Percentiles rank a stretch among this genome's conserved stretches.
Evolutionary conservation across 2,888 invertebrate species (phyloP).

Genomic region (Caenorhabditis zanzibari): DNA sequence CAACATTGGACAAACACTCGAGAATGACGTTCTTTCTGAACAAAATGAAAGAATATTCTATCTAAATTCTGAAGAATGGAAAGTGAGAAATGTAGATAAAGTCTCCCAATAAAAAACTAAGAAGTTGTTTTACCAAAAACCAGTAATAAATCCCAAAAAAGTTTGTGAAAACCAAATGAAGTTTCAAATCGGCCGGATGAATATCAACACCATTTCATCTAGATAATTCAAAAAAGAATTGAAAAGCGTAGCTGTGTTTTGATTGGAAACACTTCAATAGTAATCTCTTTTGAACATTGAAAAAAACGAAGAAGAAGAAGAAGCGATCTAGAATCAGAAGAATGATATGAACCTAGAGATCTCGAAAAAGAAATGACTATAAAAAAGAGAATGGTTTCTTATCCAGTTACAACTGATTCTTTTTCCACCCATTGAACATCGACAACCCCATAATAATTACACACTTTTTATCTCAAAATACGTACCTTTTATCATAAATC

Average conservation of each 20-base stretch:
- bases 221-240: neutral
- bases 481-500: slow-evolving; percentile 36
- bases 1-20: too few relatives aligned
- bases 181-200: neutral
- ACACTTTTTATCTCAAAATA: slow-evolving; percentile 41
- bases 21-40: too few relatives aligned
- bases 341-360: slow-evolving; percentile 7
- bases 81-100: neutral
- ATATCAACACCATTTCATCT: slow-evolving; percentile 2
- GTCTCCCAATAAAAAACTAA: neutral
- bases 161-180: neutral
- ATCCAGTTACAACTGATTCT: slow-evolving; percentile 37
- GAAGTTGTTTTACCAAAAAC: neutral
- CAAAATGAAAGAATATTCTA: too few relatives aligned
- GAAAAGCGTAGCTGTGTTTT: slow-evolving; percentile 4
- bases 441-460: slow-evolving; percentile 25
- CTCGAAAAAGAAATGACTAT: slow-evolving; percentile 8
- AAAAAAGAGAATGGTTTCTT: slow-evolving; percentile 15
- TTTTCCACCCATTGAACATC: slow-evolving; percentile 18
- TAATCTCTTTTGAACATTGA: neutral
- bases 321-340: neutral
- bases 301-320: neutral
- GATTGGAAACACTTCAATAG: slow-evolving; percentile 6
- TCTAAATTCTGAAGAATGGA: neutral
- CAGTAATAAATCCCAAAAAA: neutral